Conservation (phyloP, 2,113 vertebrate species). For the Dromas ardeola region DNA sequence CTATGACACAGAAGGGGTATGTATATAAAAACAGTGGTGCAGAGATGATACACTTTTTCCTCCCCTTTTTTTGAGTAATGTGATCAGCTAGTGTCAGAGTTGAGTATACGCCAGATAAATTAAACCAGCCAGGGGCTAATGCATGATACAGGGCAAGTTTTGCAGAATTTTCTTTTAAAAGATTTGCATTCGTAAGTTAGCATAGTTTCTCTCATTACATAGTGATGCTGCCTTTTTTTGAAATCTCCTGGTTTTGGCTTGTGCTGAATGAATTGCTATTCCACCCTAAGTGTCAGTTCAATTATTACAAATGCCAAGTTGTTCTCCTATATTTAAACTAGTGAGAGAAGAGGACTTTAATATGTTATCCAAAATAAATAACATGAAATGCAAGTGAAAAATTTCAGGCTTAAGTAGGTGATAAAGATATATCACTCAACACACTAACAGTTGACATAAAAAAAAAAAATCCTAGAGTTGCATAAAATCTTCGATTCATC, state of each 20-base stretch:
- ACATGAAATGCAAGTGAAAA: background rate
- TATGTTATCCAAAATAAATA: constrained; percentile 15
- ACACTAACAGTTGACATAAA: background rate
- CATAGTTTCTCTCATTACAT: background rate
- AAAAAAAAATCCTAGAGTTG: background rate
- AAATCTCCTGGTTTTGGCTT: background rate
- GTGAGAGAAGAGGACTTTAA: background rate
- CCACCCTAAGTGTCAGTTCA: background rate
- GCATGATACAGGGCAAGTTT: background rate
- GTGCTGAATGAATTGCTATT: background rate
- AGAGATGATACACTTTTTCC: background rate
- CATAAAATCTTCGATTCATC: background rate
- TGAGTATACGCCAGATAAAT: background rate
- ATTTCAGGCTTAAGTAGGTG: background rate
- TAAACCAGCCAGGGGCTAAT: background rate
- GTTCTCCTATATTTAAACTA: background rate
- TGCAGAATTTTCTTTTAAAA: background rate
- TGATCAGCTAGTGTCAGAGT: background rate
- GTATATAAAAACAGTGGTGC: background rate
- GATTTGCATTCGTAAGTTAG: background rate
- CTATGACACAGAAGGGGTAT: background rate
- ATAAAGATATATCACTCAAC: background rate
- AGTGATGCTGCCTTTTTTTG: background rate
- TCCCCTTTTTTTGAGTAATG: background rate
- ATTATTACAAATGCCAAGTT: background rate